Conservation (phyloP, 2,888 invertebrate genomes). For the Rhogogaster chlorosoma region DNA sequence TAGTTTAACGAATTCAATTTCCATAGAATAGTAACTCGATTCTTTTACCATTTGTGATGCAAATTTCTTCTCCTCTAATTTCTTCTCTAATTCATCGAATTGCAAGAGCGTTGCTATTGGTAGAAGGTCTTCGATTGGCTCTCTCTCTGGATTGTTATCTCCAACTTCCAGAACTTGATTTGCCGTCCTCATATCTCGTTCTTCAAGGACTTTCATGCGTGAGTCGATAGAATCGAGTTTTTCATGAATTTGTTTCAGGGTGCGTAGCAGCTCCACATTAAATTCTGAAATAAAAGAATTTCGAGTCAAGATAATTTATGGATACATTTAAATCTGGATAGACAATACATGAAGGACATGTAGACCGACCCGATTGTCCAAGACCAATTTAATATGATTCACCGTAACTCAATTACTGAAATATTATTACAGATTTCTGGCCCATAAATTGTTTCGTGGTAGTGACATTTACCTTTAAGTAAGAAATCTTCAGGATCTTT, state of each 20-base stretch:
- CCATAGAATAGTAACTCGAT: not conserved
- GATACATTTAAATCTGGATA: not conserved
- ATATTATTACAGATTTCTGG: not conserved
- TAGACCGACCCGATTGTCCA: not conserved
- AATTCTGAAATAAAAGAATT: not conserved
- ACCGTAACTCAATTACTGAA: conserved; percentile 23
- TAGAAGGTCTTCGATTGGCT: not conserved
- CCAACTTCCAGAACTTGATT: not conserved
- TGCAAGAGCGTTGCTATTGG: not conserved
- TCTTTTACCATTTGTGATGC: conserved; percentile 29
- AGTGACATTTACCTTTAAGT: not conserved
- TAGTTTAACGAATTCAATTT: conserved; percentile 13
- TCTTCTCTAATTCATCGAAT: conserved; percentile 23
- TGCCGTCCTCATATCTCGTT: not conserved
- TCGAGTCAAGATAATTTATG: not conserved
- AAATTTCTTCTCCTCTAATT: conserved; percentile 15
- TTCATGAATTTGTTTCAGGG: not conserved
- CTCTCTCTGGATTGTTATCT: conserved; percentile 7
- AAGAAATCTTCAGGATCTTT: not conserved
- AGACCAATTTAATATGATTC: conserved; percentile 9
- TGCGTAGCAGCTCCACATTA: not conserved
- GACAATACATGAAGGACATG: not conserved
- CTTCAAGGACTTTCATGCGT: not conserved
- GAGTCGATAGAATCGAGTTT: not conserved
- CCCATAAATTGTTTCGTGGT: conserved; percentile 6